phyloP scores from a whole-genome alignment of 2,113 vertebrate genomes.

The Peucedramus taeniatus region DNA sequence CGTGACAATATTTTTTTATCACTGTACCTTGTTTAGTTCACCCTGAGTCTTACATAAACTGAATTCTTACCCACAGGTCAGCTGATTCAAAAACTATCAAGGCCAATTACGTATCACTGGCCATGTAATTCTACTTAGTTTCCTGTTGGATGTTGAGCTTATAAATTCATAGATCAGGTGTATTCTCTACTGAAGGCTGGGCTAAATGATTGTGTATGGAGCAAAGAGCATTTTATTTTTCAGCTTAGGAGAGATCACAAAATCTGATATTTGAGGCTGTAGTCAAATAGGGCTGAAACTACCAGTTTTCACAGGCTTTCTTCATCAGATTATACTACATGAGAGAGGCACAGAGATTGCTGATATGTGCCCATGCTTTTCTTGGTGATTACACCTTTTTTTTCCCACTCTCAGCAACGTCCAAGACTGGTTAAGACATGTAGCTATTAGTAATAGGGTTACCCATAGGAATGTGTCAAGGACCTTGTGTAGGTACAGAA shows the following conservation, averaged over 20 bases:
- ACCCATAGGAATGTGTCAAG: rapidly evolving
- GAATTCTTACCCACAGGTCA: background rate
- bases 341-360: background rate
- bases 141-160: background rate
- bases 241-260: background rate
- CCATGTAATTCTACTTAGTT: background rate
- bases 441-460: rapidly evolving
- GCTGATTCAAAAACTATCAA: background rate
- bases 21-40: background rate
- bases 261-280: background rate
- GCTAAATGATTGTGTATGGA: background rate
- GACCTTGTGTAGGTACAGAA: background rate
- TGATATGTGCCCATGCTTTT: background rate
- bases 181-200: background rate
- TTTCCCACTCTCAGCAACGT: background rate
- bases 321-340: background rate
- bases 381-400: background rate
- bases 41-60: background rate
- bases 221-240: background rate
- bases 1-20: background rate
- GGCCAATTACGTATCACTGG: background rate
- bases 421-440: background rate
- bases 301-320: background rate
- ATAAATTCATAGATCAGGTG: background rate
- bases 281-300: background rate